Percentiles rank a stretch among this genome's conserved stretches.
These are phyloP conservation scores for Halocaridina rubra DNA, from an alignment of 2,888 invertebrate genomes.

Conservation along the genomic window DNA sequence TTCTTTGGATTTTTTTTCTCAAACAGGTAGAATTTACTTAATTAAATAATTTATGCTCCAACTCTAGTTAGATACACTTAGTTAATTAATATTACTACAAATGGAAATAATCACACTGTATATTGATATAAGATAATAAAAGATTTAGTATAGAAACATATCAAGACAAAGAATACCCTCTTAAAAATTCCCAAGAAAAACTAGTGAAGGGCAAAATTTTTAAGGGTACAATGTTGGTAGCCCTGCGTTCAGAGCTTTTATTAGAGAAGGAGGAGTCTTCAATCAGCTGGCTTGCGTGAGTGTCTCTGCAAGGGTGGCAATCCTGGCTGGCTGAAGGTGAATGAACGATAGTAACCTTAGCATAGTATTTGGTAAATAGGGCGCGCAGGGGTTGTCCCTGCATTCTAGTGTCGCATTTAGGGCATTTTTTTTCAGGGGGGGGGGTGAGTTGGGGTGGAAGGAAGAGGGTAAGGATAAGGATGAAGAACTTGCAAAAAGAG, in stretches of 20 bases:
- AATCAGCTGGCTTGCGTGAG: slow-evolving; percentile 20
- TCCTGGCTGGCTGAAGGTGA: slow-evolving; percentile 33
- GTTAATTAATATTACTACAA: too few relatives aligned
- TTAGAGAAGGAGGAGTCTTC: background rate
- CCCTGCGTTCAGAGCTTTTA: background rate
- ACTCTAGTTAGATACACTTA: too few relatives aligned
- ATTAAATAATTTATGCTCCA: too few relatives aligned
- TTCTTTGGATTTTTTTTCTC: too few relatives aligned
- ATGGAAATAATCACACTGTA: too few relatives aligned
- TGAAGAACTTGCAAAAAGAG: too few relatives aligned
- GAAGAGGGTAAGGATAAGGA: background rate
- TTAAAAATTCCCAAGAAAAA: too few relatives aligned
- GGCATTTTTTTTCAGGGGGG: slow-evolving; percentile 6
- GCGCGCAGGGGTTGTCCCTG: slow-evolving; percentile 33
- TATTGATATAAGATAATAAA: too few relatives aligned
- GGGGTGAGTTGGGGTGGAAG: background rate
- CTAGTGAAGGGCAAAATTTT: too few relatives aligned
- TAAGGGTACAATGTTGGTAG: slow-evolving; percentile 21
- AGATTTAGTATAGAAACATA: too few relatives aligned
- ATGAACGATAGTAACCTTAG: slow-evolving; percentile 57
- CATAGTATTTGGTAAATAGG: slow-evolving; percentile 42
- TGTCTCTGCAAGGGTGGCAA: background rate
- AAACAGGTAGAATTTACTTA: too few relatives aligned
- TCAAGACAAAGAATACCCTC: too few relatives aligned
- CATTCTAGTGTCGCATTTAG: slow-evolving; percentile 12